phyloP scores from a whole-genome alignment of 2,797 vertebrate species.

The Ara ararauna region DNA sequence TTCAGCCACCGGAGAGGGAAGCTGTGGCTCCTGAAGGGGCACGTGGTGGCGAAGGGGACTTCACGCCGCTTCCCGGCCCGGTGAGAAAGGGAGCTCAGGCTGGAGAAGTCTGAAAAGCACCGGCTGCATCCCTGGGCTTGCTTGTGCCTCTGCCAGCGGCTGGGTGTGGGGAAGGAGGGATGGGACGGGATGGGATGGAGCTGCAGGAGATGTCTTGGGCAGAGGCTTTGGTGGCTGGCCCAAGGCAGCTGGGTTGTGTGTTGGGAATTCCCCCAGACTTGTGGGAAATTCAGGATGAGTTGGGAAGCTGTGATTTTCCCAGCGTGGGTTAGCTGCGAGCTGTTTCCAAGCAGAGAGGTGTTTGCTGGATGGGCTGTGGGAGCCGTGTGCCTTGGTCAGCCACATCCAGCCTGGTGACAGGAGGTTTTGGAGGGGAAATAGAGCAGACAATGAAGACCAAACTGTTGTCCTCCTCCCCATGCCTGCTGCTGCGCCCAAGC shows the following conservation, averaged over 20 bases:
- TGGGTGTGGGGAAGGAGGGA: not conserved
- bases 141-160: rapidly evolving
- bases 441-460: not conserved
- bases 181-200: not conserved
- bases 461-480: not conserved
- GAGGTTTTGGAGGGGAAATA: not conserved
- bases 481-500: not conserved
- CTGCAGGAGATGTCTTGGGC: not conserved
- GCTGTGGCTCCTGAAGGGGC: conserved; percentile 70
- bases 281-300: not conserved
- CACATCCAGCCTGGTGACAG: not conserved
- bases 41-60: conserved; percentile 62
- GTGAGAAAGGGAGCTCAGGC: conserved; percentile 32
- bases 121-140: not conserved
- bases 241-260: not conserved
- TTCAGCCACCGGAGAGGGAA: conserved; percentile 57
- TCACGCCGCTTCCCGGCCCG: conserved; percentile 26
- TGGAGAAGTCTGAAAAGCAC: conserved; percentile 20
- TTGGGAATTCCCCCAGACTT: not conserved
- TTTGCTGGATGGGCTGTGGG: not conserved
- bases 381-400: rapidly evolving
- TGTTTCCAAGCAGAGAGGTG: not conserved
- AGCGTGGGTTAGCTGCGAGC: not conserved
- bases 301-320: not conserved
- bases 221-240: not conserved